Evolutionary conservation across 2,888 invertebrate species (phyloP).

Genomic region (Norana najaformis): DNA sequence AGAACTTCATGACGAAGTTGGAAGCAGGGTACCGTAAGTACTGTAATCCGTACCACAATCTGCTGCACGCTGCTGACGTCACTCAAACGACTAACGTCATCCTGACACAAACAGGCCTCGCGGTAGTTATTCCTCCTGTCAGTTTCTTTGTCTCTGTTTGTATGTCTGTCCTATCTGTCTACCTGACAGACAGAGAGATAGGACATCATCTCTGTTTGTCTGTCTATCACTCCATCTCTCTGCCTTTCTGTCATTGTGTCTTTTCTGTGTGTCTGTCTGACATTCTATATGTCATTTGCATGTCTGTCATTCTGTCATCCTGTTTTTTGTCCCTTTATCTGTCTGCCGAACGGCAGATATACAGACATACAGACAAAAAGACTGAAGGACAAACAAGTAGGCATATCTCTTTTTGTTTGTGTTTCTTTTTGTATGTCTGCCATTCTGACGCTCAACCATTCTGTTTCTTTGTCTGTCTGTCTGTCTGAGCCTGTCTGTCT

Average conservation of each 20-base stretch:
- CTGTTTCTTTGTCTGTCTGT: not conserved
- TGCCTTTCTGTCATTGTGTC: too few relatives aligned
- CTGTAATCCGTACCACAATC: constrained; percentile 92
- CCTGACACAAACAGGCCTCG: constrained; percentile 86
- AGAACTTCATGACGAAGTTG: constrained; percentile 81
- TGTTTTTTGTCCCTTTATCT: not conserved
- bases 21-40: constrained; percentile 89
- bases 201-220: not conserved
- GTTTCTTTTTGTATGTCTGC: not conserved
- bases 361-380: too few relatives aligned
- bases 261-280: not conserved
- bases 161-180: not conserved
- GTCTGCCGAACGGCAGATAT: too few relatives aligned
- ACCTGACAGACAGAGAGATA: too few relatives aligned
- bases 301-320: not conserved
- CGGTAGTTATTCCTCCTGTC: constrained; percentile 68
- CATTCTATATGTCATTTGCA: not conserved
- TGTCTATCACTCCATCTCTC: too few relatives aligned
- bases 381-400: too few relatives aligned
- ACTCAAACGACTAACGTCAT: constrained; percentile 91
- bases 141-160: not conserved
- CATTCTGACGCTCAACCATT: too few relatives aligned
- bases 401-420: too few relatives aligned
- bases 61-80: constrained; percentile 91
- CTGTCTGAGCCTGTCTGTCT: not conserved